Base-by-base conservation (phyloP, 2,797 vertebrate species). In the Hypotaenidia philippensis region DNA sequence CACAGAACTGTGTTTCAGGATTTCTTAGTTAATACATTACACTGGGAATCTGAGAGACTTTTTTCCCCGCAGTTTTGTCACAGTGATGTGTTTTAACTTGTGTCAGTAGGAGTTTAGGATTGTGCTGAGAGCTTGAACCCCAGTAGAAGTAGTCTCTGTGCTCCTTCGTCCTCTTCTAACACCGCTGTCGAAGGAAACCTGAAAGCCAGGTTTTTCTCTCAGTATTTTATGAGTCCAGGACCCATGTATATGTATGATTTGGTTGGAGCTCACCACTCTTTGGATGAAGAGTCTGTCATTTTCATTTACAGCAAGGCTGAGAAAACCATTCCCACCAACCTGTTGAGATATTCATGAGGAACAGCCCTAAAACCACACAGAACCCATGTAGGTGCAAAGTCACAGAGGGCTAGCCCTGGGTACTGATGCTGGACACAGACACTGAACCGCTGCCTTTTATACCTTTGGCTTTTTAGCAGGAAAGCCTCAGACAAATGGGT, bases 171-270 rank as follows among this genome's bases (percentile, higher is more conserved):
- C 15, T 93, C 13, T 65, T 41, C 38, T 44, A 38, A 34, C 1
- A 1, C 8, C 50, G 11, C 3, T 44, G 3, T 13, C 64, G 21
- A 50, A 18, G 16, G 3, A 57, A 7, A 63, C 5, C 5, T 47
- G 41, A 34, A 69, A 83, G 21, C 3, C 13, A 50, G 10, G 10
- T 23, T 69, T 82, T 89, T 53, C 4, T 19, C 5, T 49, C 23
- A 20, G 11, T 49, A 31, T 40, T 63, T 76, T 27, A 25, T 57
- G 38, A 25, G 5, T 69, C 36, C 22, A n/a, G 55, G 27, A 86
- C 4, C 11, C 6, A 17, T 13, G 3, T 6, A 19, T 34, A 25
- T 1, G 1, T 20, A 74, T 8, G 4, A 61, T 18, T 32, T 45
- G 3, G 55, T 57, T 72, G 34, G 64, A 82, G 6, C 4, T 57